Conservation (phyloP, 2,888 invertebrate genomes). For the Ophioninae sp. region DNA sequence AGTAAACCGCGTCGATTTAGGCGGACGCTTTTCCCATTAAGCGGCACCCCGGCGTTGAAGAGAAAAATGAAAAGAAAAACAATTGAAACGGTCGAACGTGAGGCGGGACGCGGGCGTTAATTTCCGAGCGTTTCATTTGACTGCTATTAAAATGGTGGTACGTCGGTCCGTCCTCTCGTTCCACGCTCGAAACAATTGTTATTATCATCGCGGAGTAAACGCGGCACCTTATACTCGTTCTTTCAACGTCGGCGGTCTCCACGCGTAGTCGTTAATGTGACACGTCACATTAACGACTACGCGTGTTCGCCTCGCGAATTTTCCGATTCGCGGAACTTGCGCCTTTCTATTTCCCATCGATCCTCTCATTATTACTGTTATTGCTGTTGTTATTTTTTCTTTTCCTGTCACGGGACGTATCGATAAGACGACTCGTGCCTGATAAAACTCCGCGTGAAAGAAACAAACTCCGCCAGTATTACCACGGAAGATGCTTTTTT, state of each 20-base stretch:
- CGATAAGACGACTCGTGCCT: neutral
- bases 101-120: neutral
- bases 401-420: neutral
- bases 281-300: no score
- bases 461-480: no score
- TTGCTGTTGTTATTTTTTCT: neutral
- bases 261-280: neutral
- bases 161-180: conserved; percentile 44
- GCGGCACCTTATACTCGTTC: conserved; percentile 27
- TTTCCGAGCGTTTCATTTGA: conserved; percentile 45
- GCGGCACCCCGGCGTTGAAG: conserved; percentile 1
- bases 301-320: conserved; percentile 7
- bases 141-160: conserved; percentile 50
- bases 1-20: conserved; percentile 28
- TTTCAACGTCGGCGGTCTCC: neutral
- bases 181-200: conserved; percentile 19
- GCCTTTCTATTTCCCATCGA: no score
- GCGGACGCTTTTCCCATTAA: conserved; percentile 20
- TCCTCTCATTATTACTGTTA: neutral
- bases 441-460: no score
- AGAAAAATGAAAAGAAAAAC: conserved; percentile 57
- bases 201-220: conserved; percentile 24
- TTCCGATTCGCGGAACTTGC: neutral
- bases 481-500: no score
- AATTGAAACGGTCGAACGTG: conserved; percentile 50